A percentile compares a stretch with the other conserved stretches of the same genome.
phyloP scores from a whole-genome alignment of 2,888 invertebrate species.

The Epinotia ramella region DNA sequence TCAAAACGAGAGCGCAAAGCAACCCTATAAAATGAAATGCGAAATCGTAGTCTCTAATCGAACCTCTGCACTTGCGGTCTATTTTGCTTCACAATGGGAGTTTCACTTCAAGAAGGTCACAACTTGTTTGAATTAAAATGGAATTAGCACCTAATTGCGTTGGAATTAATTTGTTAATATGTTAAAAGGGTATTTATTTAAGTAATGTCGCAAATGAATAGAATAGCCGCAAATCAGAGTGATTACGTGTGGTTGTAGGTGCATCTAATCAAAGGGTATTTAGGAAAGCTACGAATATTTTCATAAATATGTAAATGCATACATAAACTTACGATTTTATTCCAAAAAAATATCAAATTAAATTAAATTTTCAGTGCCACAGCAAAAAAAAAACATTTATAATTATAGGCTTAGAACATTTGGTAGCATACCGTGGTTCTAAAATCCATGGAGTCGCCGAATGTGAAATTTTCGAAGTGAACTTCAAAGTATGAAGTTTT shows the following conservation, averaged over 20 bases:
- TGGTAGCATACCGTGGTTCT: no score
- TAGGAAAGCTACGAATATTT: background rate
- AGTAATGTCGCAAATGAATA: constrained; percentile 12
- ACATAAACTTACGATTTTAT: no score
- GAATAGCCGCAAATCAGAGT: background rate
- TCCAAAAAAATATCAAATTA: no score
- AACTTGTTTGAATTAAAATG: background rate
- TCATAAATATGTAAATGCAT: background rate
- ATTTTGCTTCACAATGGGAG: background rate
- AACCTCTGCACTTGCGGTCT: background rate
- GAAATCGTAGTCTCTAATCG: background rate
- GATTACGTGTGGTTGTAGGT: background rate
- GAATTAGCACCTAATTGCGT: background rate
- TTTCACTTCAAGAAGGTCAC: background rate
- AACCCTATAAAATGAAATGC: background rate
- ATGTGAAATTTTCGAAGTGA: no score
- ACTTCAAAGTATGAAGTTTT: no score
- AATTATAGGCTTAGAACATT: no score
- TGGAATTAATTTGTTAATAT: background rate
- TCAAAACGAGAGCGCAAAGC: no score
- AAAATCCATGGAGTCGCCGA: no score
- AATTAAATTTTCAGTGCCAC: no score
- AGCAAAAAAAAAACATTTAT: no score
- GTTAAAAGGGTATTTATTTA: background rate
- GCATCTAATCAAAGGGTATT: background rate